Conservation (phyloP, 2,113 vertebrate genomes). For the Podilymbus podiceps region DNA sequence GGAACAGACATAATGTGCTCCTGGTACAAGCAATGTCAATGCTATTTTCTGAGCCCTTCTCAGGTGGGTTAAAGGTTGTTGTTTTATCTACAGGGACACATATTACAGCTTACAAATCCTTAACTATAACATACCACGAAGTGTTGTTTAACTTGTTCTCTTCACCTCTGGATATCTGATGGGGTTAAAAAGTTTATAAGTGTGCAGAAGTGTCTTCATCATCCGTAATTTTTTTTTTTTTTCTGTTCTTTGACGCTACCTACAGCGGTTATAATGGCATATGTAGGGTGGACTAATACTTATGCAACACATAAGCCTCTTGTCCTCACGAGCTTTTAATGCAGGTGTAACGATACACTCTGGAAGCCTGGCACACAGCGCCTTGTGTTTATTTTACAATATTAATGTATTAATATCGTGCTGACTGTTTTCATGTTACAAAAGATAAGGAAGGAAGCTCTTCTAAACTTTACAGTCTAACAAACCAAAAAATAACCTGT, state of each 20-base stretch:
- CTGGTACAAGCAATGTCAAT: neutral
- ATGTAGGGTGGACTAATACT: neutral
- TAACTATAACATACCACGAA: neutral
- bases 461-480: neutral
- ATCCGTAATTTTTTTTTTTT: neutral
- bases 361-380: neutral
- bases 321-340: neutral
- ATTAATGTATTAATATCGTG: neutral
- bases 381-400: neutral
- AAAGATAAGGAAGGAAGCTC: neutral
- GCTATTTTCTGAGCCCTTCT: conserved; percentile 19
- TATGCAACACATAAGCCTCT: neutral
- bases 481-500: neutral
- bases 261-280: neutral
- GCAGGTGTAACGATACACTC: neutral
- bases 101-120: neutral
- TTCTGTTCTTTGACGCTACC: neutral
- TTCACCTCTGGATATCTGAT: neutral
- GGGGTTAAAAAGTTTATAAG: neutral
- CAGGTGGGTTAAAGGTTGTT: conserved; percentile 18
- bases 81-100: neutral
- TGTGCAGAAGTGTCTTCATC: neutral
- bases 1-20: neutral
- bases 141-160: neutral
- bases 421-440: neutral